Base-by-base conservation (phyloP, 2,888 invertebrate species). In the Tigriopus californicus region DNA sequence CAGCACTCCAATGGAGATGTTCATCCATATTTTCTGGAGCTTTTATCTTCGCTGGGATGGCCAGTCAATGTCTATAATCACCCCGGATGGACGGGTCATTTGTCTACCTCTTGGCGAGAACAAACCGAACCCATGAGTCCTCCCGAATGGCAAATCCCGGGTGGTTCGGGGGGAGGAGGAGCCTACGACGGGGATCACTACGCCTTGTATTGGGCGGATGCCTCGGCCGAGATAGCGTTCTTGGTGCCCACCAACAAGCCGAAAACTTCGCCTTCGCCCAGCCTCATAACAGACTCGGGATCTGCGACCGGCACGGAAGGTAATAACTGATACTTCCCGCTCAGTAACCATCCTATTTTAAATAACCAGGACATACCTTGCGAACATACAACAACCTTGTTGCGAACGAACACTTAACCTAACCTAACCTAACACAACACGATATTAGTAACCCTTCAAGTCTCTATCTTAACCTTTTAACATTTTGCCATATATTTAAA, bases 191-290 rank as follows among this genome's bases (percentile, higher is more conserved):
- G 91, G 0, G 79, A 81, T 59, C 80, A 82, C 61, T 82, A 85
- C 70, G 82, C 91, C 2, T 74, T 95, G 1, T 95, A 94, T 72
- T 95, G 94, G 94, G 86, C 92, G 1, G 94, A 95, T 72, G 85
- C 89, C 0, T 83, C 83, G 54, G 85, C 88, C 3, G 97, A 98
- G 75, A 81, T 97, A 59, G 91, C 94, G 1, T 94, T 97, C 73
- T 81, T 97, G 18, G 86, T 95, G 58, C 95, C 97, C 0, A 77
- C 78, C n/a, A n/a, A 15, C 12, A 42, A 13, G n/a, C 10, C 41
- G 3, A 18, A 46, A 18, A 46, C 20, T 6, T 5, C 15, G 4
- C 15, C 15, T 46, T 5, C 22, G 4, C 4, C 51, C 20, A 15
- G 51, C 5, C 51, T 24, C 5, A 4, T 20, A 5, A 3, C 46